Evolutionary conservation across 53 echinoderm and acorn worm species (phyloP).

Genomic region (Apostichopus leukothele): DNA sequence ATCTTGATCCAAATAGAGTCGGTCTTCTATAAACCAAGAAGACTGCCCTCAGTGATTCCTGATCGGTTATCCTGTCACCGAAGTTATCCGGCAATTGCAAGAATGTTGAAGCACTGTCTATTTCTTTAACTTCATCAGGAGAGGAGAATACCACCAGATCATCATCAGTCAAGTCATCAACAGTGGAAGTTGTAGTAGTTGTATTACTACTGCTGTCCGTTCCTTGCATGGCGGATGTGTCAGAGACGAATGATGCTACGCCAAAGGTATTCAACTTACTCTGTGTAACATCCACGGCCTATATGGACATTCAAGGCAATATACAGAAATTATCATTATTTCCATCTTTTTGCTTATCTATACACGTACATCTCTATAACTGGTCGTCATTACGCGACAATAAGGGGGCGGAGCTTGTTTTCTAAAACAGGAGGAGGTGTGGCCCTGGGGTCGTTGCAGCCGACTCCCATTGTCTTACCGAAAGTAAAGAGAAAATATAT

Average conservation of each 20-base stretch:
- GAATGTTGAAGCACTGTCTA: neutral
- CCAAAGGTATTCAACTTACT: neutral
- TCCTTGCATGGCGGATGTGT: neutral
- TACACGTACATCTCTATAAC: too few species aligned
- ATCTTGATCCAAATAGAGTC: neutral
- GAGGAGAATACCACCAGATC: slow-evolving; percentile 22
- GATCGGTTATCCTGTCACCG: slow-evolving; percentile 5
- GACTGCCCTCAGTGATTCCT: slow-evolving; percentile 10
- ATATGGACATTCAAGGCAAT: neutral
- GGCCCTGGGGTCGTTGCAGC: too few species aligned
- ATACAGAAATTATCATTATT: too few species aligned
- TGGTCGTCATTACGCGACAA: too few species aligned
- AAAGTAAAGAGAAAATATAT: too few species aligned
- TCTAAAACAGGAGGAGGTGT: too few species aligned
- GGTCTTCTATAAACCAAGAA: slow-evolving; percentile 37
- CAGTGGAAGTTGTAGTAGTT: neutral
- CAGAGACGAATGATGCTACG: slow-evolving; percentile 8
- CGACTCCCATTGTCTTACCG: too few species aligned
- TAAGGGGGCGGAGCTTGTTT: too few species aligned
- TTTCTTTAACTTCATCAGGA: neutral
- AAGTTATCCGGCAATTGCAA: slow-evolving; percentile 32
- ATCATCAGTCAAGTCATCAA: neutral
- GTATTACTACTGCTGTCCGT: neutral
- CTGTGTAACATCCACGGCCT: slow-evolving; percentile 29
- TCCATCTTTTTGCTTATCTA: too few species aligned